A percentile compares a stretch with the other conserved stretches of the same genome.
Evolutionary conservation across 2,113 vertebrate genomes (phyloP).

Genomic region (Eublepharis macularius): DNA sequence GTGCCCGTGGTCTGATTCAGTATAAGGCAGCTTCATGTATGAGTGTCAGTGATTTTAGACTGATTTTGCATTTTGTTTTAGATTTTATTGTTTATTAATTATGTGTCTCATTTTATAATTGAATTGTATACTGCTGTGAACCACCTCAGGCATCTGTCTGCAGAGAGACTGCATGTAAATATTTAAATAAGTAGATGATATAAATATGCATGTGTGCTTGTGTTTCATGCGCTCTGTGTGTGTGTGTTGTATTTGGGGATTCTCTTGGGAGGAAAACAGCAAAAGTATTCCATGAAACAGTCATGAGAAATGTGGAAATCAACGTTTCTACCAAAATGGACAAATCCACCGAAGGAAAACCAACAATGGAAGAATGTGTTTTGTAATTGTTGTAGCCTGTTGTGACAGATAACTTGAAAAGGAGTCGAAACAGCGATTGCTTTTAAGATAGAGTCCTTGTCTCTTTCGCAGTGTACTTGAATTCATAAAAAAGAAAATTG

Average conservation of each 20-base stretch:
- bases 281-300: not conserved
- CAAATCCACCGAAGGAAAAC: not conserved
- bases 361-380: not conserved
- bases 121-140: not conserved
- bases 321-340: not conserved
- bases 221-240: not conserved
- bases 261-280: not conserved
- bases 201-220: not conserved
- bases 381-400: not conserved
- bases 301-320: not conserved
- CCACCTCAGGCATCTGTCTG: too few species aligned
- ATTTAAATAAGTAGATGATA: too few species aligned
- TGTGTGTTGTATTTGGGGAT: not conserved
- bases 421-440: not conserved
- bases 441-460: constrained; percentile 6
- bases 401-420: not conserved
- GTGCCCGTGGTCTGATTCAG: too few species aligned
- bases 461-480: not conserved
- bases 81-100: too few species aligned
- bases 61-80: too few species aligned
- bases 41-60: too few species aligned
- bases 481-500: constrained; percentile 1
- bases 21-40: too few species aligned
- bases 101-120: not conserved
- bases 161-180: too few species aligned